phyloP scores from a whole-genome alignment of 2,797 vertebrate species.

The Anguilla megastoma region DNA sequence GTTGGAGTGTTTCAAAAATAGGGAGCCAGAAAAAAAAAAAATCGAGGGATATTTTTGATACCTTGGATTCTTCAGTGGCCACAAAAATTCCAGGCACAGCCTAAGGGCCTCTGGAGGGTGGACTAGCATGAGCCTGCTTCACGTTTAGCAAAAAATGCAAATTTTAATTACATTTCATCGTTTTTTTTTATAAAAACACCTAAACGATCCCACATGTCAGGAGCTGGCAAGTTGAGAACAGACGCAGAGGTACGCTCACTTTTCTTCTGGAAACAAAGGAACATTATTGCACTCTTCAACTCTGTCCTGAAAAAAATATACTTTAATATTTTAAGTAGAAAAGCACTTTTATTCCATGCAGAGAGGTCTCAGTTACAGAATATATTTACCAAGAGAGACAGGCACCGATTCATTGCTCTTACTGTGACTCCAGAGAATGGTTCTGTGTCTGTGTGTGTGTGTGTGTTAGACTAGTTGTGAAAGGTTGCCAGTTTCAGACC shows the following conservation, averaged over 20 bases:
- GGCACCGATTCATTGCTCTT: neutral
- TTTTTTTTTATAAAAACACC: neutral
- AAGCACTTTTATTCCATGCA: neutral
- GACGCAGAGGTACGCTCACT: constrained; percentile 26
- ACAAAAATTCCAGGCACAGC: constrained; percentile 53
- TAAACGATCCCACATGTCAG: constrained; percentile 40
- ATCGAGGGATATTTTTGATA: constrained; percentile 59
- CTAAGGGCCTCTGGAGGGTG: constrained; percentile 41
- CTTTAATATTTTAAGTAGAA: neutral
- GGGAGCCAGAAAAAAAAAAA: constrained; percentile 38
- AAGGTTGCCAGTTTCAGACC: neutral
- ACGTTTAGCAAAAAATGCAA: constrained; percentile 40
- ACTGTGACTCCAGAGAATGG: neutral
- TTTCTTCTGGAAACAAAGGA: constrained; percentile 21
- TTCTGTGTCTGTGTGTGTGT: neutral
- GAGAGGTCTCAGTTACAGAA: neutral
- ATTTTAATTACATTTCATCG: constrained; percentile 54
- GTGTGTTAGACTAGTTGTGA: neutral
- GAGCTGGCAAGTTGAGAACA: neutral
- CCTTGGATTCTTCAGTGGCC: constrained; percentile 55
- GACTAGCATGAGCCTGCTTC: constrained; percentile 40
- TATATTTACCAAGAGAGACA: neutral
- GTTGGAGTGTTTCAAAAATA: constrained; percentile 51
- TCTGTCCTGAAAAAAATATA: constrained; percentile 33
- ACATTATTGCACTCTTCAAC: constrained; percentile 32